Base-by-base conservation (phyloP, 2,888 invertebrate genomes). In the Brenthis ino region DNA sequence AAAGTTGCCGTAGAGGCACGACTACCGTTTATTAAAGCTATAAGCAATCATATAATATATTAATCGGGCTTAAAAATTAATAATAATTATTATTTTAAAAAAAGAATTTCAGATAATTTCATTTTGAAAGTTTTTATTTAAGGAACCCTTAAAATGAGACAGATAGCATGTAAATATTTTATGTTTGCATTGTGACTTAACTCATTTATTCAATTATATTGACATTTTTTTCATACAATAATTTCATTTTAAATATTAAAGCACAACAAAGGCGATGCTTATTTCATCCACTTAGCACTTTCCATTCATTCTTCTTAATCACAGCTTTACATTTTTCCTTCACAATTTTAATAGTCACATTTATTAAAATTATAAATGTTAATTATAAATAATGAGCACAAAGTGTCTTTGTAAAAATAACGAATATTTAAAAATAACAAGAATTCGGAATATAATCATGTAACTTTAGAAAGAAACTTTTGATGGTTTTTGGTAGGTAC, bases 381-480 rank as follows among this genome's bases (percentile, higher is more conserved):
- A 58, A 64, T 50, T 60, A 60, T 50, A 60, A 60, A 60, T 60
- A 72, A 68, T 74, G 74, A 74, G 74, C 74, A 70, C 16, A 70
- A 43, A 11, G 65, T 74, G 74, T 74, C 74, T 74, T 74, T 74
- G 48, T 64, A 68, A 58, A 60, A 55, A 61, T 70, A 72, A 65
- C 67, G 55, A 82, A 83, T 81, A 82, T 83, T 79, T 81, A 79
- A 81, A 78, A 61, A 72, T 76, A 73, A 81, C 75, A 79, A 80
- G 71, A 66, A 58, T 50, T 50, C 33, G 55, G 53, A 14, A 68
- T 51, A 70, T 57, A 72, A 68, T 67, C 67, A 63, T 70, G 57
- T 65, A 63, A 67, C 63, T 65, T 57, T 64, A 50, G n/a, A 2
- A 60, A 33, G n/a, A n/a, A 48, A 28, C 11, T 43, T 37, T 2